phyloP scores from a whole-genome alignment of 2,113 vertebrate genomes.

The Smithornis capensis region DNA sequence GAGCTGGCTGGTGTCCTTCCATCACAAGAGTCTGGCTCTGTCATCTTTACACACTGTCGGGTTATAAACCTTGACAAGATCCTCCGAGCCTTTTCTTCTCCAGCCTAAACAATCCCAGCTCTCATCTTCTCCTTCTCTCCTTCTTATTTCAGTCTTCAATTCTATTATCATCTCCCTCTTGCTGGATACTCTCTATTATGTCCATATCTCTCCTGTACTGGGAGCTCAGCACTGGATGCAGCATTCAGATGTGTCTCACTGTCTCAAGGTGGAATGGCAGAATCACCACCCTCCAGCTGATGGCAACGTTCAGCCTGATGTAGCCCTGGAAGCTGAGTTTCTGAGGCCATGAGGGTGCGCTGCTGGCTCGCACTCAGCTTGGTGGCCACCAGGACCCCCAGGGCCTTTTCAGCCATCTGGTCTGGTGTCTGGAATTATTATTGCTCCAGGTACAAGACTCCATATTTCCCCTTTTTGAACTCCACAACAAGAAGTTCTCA shows the following conservation, averaged over 20 bases:
- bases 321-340: neutral
- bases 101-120: neutral
- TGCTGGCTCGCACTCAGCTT: neutral
- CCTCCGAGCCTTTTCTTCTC: neutral
- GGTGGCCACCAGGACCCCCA: neutral
- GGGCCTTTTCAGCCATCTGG: neutral
- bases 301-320: neutral
- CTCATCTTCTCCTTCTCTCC: neutral
- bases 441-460: neutral
- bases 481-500: neutral
- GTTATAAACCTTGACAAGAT: neutral
- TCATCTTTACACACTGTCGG: neutral
- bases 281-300: neutral
- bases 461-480: fast-evolving
- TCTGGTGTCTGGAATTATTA: neutral
- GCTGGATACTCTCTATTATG: neutral
- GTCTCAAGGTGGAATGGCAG: neutral
- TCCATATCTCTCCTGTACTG: fast-evolving
- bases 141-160: neutral
- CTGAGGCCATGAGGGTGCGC: neutral
- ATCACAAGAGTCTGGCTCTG: neutral
- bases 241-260: neutral
- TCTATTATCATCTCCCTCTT: neutral
- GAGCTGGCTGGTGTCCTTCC: neutral
- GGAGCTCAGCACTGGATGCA: neutral